Base-by-base conservation (phyloP, 2,797 vertebrate species). In the Lutjanus campechanus region DNA sequence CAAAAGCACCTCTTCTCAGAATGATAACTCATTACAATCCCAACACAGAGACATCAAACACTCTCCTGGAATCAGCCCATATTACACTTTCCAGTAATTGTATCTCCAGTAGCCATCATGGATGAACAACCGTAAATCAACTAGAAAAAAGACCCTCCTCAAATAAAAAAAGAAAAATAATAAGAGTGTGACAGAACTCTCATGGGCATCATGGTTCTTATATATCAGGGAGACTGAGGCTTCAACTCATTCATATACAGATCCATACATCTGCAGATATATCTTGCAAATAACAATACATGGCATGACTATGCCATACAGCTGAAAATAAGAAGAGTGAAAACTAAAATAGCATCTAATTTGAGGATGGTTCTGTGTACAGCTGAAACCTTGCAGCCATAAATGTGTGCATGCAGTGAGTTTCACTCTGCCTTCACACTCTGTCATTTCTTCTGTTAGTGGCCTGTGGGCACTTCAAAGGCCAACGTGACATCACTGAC, bases 351-450 rank as follows among this genome's bases (percentile, higher is more conserved):
- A 51, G 3, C 1, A 71, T 62, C 1, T 17, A 0, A 15, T 73
- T 25, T 56, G 50, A 55, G 58, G 17, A 8, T 8, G 59, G 20
- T 44, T 36, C 47, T 20, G 36, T 15, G 17, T 67, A 49, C 41
- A 62, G 46, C 75, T 63, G n/a, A 36, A 22, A 25, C 25, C 62
- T 56, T n/a, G 49, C 73, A 49, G 51, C 10, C 20, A 29, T 63
- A 78, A 72, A 79, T 65, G 61, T 53, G 51, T 69, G 65, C 59
- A 54, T 55, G 65, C 53, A 43, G 47, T 29, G 50, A 70, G 81
- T 62, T 76, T 72, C 69, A 64, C 72, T 60, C 76, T 62, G 77
- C 65, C 66, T 77, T 80, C 69, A 73, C 75, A 67, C 67, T 55
- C 47, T 70, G 49, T 66, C 73, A 63, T 50, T n/a, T 77, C 69